These are phyloP conservation scores for Liparis tanakae DNA, from an alignment of 2,797 vertebrate species.

Conservation along the genomic window DNA sequence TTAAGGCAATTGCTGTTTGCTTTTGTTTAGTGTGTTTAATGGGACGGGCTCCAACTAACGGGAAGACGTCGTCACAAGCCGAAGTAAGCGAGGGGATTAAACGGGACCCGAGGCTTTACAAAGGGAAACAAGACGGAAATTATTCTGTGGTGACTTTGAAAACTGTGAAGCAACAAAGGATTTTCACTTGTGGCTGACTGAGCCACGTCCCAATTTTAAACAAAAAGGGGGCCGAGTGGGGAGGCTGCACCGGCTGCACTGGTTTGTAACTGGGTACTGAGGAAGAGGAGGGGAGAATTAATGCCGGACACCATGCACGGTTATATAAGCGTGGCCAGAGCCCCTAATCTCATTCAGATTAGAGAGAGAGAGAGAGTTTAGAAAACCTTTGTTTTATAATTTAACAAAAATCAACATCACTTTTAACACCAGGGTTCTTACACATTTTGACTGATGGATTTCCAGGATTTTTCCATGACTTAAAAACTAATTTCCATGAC, in stretches of 20 bases:
- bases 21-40: background rate
- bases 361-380: no score
- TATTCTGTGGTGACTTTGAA: background rate
- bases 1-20: background rate
- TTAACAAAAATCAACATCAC: no score
- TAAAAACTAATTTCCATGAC: no score
- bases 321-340: background rate
- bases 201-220: background rate
- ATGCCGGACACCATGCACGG: no score
- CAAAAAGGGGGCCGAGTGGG: background rate
- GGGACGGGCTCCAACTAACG: background rate
- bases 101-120: background rate
- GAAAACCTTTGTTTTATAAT: no score
- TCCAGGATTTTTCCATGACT: no score
- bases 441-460: no score
- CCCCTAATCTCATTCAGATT: no score
- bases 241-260: background rate
- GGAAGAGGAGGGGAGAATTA: background rate
- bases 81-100: constrained; percentile 1
- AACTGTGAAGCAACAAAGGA: background rate
- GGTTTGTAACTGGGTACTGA: background rate
- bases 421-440: no score
- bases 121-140: background rate
- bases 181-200: background rate
- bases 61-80: background rate